Evolutionary conservation across 2,888 invertebrate genomes (phyloP), one percentile per base, ranked within the genome.

Genomic region (Lissocephala sabroskyi): DNA sequence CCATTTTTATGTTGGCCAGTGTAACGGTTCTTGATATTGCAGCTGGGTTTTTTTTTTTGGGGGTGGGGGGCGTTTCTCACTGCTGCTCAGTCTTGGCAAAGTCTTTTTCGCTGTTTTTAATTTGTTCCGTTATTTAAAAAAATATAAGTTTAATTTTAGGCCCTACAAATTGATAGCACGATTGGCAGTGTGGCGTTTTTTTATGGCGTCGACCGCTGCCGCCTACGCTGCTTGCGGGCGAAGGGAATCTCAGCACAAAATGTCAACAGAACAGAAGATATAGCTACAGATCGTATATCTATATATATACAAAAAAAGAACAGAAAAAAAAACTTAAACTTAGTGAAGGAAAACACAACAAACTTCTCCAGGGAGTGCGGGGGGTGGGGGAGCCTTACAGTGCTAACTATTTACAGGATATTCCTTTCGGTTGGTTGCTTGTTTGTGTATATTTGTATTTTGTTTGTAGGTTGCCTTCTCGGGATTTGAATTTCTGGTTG

Each of bases 1-100:
- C 16, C 19, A 30, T 17, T 42, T 47, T 43, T 46, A 52, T 19
- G 26, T 14, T 37, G 41, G 49, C 43, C 49, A 54, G 56, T 48
- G 45, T 30, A 45, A 48, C 39, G 33, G 16, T 48, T 49, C 37
- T 39, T 41, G 23, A 23, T 23, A 23, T 11, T 29, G 62, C 52
- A 59, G 59, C 56, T 36, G 13, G 35, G 29, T 35, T 26, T 45
- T 14, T 52, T 46, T 13, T 41, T 32, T 49, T 58, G 44, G 39
- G n/a, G n/a, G n/a, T n/a, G n/a, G n/a, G n/a, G n/a, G n/a, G n/a
- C n/a, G n/a, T 71, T 53, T 35, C 51, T 61, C 53, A 53, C 57
- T 62, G 64, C 62, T 65, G 67, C 54, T 71, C 71, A 73, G 71
- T 73, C 71, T 73, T 71, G 65, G 54, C 64, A 71, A 65, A 73